phyloP scores from a whole-genome alignment of 2,888 invertebrate species.

The Melanophora roralis region DNA sequence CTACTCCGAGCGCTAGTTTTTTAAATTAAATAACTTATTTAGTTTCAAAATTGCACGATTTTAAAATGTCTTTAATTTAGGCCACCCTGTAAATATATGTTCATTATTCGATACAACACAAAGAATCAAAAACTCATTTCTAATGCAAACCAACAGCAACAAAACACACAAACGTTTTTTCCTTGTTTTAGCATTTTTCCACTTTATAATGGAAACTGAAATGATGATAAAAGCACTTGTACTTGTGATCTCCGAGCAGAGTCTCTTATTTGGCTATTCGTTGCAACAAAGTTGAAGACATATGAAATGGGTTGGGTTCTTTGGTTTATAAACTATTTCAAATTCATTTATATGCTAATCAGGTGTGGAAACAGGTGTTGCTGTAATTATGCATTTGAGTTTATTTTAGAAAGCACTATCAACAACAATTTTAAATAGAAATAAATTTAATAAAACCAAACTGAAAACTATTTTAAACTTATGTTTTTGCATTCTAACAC shows the following conservation, averaged over 20 bases:
- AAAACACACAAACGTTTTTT: conserved; percentile 1
- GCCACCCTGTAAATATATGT: not conserved
- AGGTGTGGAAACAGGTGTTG: conserved; percentile 59
- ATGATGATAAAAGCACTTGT: not conserved
- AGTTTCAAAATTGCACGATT: too few species aligned
- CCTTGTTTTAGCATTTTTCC: conserved; percentile 8
- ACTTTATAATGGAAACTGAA: not conserved
- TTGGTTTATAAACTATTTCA: conserved; percentile 58
- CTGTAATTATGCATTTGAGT: conserved; percentile 55
- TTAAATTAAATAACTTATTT: too few species aligned
- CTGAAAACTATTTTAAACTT: conserved; percentile 17
- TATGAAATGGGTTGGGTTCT: not conserved
- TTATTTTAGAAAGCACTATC: conserved; percentile 25
- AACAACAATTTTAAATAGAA: not conserved
- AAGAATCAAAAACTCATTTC: not conserved
- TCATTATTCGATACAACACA: conserved; percentile 10
- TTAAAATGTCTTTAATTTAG: too few species aligned
- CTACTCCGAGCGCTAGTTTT: too few species aligned
- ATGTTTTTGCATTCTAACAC: not conserved
- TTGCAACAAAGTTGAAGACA: not conserved
- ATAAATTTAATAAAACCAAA: conserved; percentile 13
- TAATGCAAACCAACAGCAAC: too few species aligned
- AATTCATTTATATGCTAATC: conserved; percentile 65
- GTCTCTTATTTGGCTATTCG: not conserved
- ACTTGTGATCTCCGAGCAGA: not conserved